Percentiles rank a stretch among this genome's conserved stretches.
phyloP scores from a whole-genome alignment of 2,888 invertebrate genomes.

The Drosophila heteroneura region DNA sequence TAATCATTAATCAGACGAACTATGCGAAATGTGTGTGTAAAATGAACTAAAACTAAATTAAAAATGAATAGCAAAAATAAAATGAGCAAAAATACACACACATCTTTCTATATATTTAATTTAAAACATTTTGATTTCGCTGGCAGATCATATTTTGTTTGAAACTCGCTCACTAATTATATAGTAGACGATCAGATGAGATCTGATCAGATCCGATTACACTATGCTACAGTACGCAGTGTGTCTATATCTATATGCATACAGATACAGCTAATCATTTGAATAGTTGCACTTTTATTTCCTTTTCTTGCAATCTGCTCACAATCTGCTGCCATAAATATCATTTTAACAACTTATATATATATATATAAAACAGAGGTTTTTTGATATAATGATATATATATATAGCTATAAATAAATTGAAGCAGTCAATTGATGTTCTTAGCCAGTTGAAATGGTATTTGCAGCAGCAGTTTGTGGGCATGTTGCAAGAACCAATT shows the following conservation, averaged over 20 bases:
- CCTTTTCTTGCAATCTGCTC: background rate
- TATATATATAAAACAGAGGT: background rate
- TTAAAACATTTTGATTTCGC: background rate
- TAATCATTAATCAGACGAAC: background rate
- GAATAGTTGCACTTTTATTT: background rate
- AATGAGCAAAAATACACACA: background rate
- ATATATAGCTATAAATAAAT: background rate
- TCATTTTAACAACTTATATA: background rate
- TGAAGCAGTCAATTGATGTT: background rate
- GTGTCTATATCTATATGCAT: background rate
- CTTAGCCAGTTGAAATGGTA: background rate
- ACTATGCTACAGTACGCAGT: background rate
- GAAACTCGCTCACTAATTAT: background rate
- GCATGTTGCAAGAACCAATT: background rate
- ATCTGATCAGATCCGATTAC: conserved; percentile 1
- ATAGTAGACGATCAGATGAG: background rate
- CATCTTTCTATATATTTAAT: background rate
- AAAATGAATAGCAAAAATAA: background rate
- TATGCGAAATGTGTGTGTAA: background rate
- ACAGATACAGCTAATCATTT: background rate
- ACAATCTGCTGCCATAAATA: background rate
- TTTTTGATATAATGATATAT: no score
- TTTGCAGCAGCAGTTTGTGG: background rate
- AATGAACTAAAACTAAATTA: background rate
- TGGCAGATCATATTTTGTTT: conserved; percentile 2